Base-by-base conservation (phyloP, 2,113 vertebrate genomes). In the Chaetodon trifascialis region DNA sequence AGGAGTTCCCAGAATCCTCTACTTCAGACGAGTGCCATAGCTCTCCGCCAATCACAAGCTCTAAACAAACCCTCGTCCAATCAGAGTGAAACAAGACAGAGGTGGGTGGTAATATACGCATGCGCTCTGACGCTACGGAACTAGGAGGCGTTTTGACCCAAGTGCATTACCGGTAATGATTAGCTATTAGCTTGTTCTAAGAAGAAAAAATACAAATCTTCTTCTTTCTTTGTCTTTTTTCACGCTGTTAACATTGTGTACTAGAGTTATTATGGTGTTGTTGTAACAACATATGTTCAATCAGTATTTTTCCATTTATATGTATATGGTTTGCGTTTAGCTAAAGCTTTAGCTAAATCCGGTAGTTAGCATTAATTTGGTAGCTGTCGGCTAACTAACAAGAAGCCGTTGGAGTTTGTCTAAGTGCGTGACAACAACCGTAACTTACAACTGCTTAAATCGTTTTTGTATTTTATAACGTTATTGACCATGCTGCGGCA, bases 61-160 rank as follows among this genome's bases (percentile, higher is more conserved):
- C 1, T 0, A 4, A 54, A 47, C 2, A 38, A 38, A n/a, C 42
- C 17, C 14, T 65, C 9, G 47, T 75, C 95, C 94, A 95, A 95
- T 95, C 90, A 93, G 12, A 85, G 23, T 7, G 65, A 54, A 88
- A 84, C 90, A 93, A 54, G 30, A 64, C 3, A 0, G 14, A 34
- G 11, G 5, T 11, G n/a, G 11, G 11, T 11, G n/a, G 11, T 1
- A 9, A 2, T n/a, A 1, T 30, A 25, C 81, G 80, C 84, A 82
- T 87, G 76, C 69, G 82, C 77, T 11, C 0, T 69, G 17, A 10
- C 0, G 11, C 5, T 16, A 25, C 89, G 86, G 94, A 94, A 95
- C 49, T 83, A 47, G 70, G 15, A 30, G 23, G 54, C 6, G 65
- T 66, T 78, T 38, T 67, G 65, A 78, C 55, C 11, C 21, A n/a